These are phyloP conservation scores for Myotis vivesi DNA, from an alignment of 2,797 vertebrate genomes.

Conservation along the genomic window DNA sequence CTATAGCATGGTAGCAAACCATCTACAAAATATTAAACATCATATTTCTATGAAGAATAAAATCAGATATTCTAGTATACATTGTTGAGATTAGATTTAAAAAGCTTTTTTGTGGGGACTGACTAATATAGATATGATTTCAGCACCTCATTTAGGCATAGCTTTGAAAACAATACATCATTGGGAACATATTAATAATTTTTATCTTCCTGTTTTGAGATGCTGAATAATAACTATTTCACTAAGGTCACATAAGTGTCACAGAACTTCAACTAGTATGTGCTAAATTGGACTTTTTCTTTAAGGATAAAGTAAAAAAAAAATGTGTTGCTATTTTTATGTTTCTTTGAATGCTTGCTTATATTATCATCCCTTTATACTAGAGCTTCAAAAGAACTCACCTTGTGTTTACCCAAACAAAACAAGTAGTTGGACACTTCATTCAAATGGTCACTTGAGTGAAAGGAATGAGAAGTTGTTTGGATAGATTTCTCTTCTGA, in stretches of 20 bases:
- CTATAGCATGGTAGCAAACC: background rate
- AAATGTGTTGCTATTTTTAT: background rate
- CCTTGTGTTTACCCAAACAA: background rate
- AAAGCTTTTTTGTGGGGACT: background rate
- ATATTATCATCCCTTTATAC: background rate
- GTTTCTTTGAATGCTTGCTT: background rate
- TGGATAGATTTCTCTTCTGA: background rate
- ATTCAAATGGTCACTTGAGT: background rate
- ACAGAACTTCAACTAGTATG: background rate
- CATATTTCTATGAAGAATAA: background rate
- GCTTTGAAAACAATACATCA: background rate
- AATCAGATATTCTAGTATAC: background rate
- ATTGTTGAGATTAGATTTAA: background rate
- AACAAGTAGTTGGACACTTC: background rate
- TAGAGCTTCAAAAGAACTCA: background rate
- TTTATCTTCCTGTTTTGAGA: background rate
- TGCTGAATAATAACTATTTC: background rate
- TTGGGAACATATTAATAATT: background rate
- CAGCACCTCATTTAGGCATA: background rate
- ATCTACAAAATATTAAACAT: background rate
- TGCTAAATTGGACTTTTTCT: background rate
- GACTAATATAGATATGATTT: background rate
- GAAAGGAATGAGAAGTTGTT: background rate
- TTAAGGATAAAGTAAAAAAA: background rate
- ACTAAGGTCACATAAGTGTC: background rate